Evolutionary conservation across 2,797 vertebrate species (phyloP), one percentile per base, ranked within the genome.

Genomic region (Rhyacichthys aspro): DNA sequence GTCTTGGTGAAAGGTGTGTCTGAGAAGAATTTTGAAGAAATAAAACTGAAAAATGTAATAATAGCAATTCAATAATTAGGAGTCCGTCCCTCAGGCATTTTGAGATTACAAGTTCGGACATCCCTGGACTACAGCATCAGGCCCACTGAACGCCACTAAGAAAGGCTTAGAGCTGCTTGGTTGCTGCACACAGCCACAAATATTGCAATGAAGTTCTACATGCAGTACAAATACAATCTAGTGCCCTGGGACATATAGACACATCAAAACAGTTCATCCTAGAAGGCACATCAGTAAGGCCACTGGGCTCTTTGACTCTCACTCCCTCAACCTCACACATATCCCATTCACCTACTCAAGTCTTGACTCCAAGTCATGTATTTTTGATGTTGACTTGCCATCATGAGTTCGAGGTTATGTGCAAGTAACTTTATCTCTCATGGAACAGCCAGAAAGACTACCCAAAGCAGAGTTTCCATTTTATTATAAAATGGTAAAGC

Each of bases 191-290:
- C 9, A 56, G 1, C 8, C 9, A 33, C 23, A 55, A 66, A 84
- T 67, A 63, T 63, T 65, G 44, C 36, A 47, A 70, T 67, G 23
- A 34, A 78, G 58, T 75, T 79, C 43, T 75, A 73, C 45, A 59
- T 47, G 79, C 43, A 77, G 70, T 76, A 76, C 75, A 80, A 77
- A 81, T 77, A 83, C 76, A 80, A 76, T 76, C 75, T 76, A 76
- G 69, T 71, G 72, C 69, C 48, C 34, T 52, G 60, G 78, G 84
- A 82, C 61, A 67, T 75, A 73, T 72, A 34, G 71, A 43, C 18
- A 83, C 76, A 81, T 87, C 78, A 84, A 86, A 89, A 78, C 54
- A 72, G 43, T 71, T 73, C 69, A 74, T 69, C 71, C 58, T 12
- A 32, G 56, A 33, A 52, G 45, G 65, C 62, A 70, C 55, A 50